phyloP scores from a whole-genome alignment of 2,797 vertebrate species.

The Taeniopygia guttata region DNA sequence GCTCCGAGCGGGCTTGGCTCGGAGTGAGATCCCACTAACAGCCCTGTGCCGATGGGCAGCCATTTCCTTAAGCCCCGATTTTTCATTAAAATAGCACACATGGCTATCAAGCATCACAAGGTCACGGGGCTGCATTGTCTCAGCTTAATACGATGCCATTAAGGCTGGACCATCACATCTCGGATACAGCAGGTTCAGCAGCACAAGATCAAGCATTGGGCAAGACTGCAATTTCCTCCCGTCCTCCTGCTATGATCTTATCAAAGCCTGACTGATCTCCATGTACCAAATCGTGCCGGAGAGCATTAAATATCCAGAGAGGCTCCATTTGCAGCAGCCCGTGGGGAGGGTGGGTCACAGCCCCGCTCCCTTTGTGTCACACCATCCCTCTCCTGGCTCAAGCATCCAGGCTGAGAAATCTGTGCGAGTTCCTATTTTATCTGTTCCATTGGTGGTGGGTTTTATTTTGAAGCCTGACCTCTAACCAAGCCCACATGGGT shows the following conservation, averaged over 20 bases:
- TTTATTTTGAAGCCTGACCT: neutral
- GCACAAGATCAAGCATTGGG: slow-evolving; percentile 57
- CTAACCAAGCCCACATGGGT: neutral
- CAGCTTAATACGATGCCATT: slow-evolving; percentile 65
- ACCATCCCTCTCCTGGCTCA: neutral
- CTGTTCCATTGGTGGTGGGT: neutral
- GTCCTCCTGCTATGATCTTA: slow-evolving; percentile 69
- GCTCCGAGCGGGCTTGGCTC: rapidly evolving
- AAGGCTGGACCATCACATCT: slow-evolving; percentile 49
- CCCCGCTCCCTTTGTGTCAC: neutral
- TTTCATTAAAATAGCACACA: slow-evolving; percentile 65
- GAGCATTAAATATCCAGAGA: slow-evolving; percentile 28
- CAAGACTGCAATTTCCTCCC: slow-evolving; percentile 72
- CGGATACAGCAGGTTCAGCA: slow-evolving; percentile 7
- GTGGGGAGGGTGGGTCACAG: neutral
- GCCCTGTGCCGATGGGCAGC: neutral
- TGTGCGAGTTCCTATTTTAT: neutral
- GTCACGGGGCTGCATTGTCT: slow-evolving; percentile 68
- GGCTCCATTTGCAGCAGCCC: neutral
- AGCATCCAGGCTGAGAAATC: neutral
- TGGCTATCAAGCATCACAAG: slow-evolving; percentile 48
- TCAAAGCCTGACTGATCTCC: slow-evolving; percentile 73
- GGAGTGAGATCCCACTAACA: neutral
- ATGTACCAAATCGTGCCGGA: neutral
- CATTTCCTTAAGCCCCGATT: slow-evolving; percentile 56